A percentile compares a stretch with the other conserved stretches of the same genome.
These are phyloP conservation scores for Merops nubicus DNA, from an alignment of 2,113 vertebrate genomes.

Conservation along the genomic window DNA sequence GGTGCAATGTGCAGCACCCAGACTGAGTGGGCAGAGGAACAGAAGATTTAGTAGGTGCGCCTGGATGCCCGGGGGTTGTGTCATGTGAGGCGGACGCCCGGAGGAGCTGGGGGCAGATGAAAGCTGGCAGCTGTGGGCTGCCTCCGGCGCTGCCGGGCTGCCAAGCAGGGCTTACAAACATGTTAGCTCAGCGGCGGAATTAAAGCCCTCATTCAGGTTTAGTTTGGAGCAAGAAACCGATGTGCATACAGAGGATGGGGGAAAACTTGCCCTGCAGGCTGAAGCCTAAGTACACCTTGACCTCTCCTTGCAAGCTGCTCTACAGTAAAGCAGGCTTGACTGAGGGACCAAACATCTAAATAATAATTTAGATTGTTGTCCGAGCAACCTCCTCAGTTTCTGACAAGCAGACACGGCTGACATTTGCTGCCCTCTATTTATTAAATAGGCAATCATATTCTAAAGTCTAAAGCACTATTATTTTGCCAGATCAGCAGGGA, in stretches of 20 bases:
- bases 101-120: conserved; percentile 65
- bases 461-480: not conserved
- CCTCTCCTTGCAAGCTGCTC: not conserved
- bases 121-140: conserved; percentile 67
- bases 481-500: not conserved
- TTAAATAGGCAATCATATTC: conserved; percentile 23
- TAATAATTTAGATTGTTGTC: not conserved
- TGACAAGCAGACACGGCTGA: conserved; percentile 18
- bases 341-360: not conserved
- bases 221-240: not conserved
- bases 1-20: not conserved
- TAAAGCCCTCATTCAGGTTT: conserved; percentile 26
- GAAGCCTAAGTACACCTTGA: conserved; percentile 27
- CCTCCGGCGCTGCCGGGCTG: conserved; percentile 23
- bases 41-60: conserved; percentile 12
- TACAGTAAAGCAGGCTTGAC: not conserved
- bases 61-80: not conserved
- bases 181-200: conserved; percentile 36
- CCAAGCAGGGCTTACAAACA: conserved; percentile 57
- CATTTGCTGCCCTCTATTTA: conserved; percentile 59
- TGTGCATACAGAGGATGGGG: not conserved
- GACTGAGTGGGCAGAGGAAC: conserved; percentile 36
- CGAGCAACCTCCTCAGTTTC: not conserved
- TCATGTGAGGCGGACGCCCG: conserved; percentile 28
- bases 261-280: conserved; percentile 13